Evolutionary conservation across 2,888 invertebrate genomes (phyloP).

Genomic region (Acronicta psi): DNA sequence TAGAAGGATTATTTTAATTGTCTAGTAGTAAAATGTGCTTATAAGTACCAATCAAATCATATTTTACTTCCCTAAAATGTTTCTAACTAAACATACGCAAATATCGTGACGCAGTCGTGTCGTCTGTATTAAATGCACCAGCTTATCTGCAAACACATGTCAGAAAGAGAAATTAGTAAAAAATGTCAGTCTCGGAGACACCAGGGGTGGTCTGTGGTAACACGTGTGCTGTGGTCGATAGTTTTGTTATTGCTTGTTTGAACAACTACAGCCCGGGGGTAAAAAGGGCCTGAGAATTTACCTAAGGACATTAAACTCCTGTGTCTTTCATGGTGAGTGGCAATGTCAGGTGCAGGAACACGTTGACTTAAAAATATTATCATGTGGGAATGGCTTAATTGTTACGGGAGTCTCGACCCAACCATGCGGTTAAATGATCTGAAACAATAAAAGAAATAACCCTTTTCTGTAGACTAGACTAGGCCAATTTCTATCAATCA

Average conservation of each 20-base stretch:
- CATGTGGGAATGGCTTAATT: no score
- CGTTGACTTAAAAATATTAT: no score
- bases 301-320: slow-evolving; percentile 5
- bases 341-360: slow-evolving; percentile 10
- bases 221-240: slow-evolving; percentile 48
- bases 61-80: neutral
- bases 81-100: neutral
- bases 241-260: slow-evolving; percentile 47
- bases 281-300: slow-evolving; percentile 29
- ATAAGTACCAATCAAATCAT: no score
- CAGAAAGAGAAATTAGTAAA: slow-evolving; percentile 74
- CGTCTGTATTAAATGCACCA: slow-evolving; percentile 58
- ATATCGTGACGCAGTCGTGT: slow-evolving; percentile 62
- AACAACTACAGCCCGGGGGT: slow-evolving; percentile 24
- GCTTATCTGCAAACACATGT: slow-evolving; percentile 84
- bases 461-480: no score
- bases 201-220: slow-evolving; percentile 72
- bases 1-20: no score
- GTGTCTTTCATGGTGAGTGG: slow-evolving; percentile 2
- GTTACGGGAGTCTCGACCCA: no score
- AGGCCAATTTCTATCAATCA: no score
- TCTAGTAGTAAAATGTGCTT: no score
- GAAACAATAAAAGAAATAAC: no score
- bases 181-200: slow-evolving; percentile 60
- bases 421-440: no score